Percentiles rank a stretch among this genome's conserved stretches.
Conservation (phyloP, 30 jellyfish, hydroid and myxozoan species). For the Mastigias papua region DNA sequence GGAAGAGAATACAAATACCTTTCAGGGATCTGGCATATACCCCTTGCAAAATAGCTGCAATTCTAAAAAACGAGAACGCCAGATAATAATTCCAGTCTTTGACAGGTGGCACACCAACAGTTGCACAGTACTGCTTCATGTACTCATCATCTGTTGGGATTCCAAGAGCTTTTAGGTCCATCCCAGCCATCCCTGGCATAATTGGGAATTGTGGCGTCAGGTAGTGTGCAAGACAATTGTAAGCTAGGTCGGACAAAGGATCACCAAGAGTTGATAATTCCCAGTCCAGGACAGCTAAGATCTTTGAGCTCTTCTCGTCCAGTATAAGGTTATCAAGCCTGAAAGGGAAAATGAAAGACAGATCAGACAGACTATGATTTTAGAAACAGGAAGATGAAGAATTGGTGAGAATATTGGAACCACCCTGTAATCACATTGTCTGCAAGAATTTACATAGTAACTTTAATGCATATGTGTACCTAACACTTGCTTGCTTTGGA, state of each 20-base stretch:
- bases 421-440: too few species aligned
- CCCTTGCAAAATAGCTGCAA: slow-evolving; percentile 93
- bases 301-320: slow-evolving; percentile 76
- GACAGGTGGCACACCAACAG: slow-evolving; percentile 73
- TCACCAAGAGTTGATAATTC: slow-evolving; percentile 96
- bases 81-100: slow-evolving; percentile 83
- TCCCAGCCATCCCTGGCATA: slow-evolving; percentile 81
- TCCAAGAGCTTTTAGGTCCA: slow-evolving; percentile 73
- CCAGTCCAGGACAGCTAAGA: slow-evolving; percentile 95
- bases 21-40: slow-evolving; percentile 85
- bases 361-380: not conserved
- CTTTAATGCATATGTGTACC: too few species aligned
- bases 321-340: slow-evolving; percentile 88
- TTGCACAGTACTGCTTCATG: slow-evolving; percentile 75
- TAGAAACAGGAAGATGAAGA: not conserved
- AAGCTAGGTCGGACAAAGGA: slow-evolving; percentile 94
- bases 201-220: slow-evolving; percentile 72
- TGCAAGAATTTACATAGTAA: too few species aligned
- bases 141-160: slow-evolving; percentile 84
- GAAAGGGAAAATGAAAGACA: not conserved
- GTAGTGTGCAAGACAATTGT: slow-evolving; percentile 74
- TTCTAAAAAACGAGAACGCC: slow-evolving; percentile 94
- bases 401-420: not conserved
- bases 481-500: too few species aligned
- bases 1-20: slow-evolving; percentile 48